These are phyloP conservation scores for Oreochromis niloticus DNA, from an alignment of 2,113 vertebrate species.

Conservation along the genomic window DNA sequence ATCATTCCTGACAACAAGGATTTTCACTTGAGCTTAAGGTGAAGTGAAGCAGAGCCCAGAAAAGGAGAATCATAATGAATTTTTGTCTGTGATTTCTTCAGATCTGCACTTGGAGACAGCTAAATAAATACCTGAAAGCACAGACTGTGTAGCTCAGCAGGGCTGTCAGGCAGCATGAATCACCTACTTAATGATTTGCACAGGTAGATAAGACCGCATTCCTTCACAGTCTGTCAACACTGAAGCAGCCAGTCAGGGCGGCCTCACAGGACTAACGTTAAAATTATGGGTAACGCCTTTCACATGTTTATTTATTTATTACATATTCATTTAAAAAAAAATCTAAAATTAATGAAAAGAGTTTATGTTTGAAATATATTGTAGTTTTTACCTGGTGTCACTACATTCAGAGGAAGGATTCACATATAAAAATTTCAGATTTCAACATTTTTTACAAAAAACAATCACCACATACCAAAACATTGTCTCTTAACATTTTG, in stretches of 20 bases:
- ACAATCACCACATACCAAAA: accelerated
- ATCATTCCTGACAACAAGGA: background rate
- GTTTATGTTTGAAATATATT: background rate
- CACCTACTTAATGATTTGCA: background rate
- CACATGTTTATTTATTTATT: background rate
- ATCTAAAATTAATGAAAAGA: background rate
- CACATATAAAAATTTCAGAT: accelerated
- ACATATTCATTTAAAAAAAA: background rate
- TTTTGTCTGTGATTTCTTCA: background rate
- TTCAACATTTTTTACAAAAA: background rate
- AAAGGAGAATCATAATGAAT: background rate
- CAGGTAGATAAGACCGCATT: background rate
- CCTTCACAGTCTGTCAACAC: background rate
- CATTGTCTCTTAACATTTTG: background rate
- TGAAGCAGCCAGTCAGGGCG: background rate
- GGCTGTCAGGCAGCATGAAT: background rate
- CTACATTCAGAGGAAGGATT: background rate
- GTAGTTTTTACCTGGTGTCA: accelerated
- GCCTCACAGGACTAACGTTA: background rate
- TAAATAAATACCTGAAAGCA: background rate
- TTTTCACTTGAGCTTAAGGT: background rate
- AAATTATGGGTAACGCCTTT: accelerated
- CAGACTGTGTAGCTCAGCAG: background rate
- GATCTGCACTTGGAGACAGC: background rate
- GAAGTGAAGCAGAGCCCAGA: background rate